Evolutionary conservation across 64 coral and sea anemone genomes (phyloP), one percentile per base, ranked within the genome.

Genomic region (Porites lutea): DNA sequence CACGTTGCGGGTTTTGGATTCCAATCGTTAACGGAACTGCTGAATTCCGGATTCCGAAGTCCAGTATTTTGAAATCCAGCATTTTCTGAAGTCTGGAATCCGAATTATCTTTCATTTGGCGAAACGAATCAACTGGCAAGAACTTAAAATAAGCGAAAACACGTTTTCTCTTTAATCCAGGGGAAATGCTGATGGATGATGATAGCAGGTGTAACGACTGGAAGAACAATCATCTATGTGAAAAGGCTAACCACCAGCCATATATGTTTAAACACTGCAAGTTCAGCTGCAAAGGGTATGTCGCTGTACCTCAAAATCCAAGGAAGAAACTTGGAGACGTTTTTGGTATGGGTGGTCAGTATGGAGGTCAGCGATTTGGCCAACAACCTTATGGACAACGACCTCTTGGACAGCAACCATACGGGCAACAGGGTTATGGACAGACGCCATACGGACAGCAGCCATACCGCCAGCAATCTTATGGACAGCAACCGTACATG

Each of bases 191-290:
- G 13, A 87, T 93, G 73, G 91, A 93, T 46, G 79, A 86, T 12
- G 91, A 93, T 73, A 93, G 91, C 18, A 76, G 91, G 78, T 93
- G 91, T 16, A 75, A 50, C 48, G 14, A 69, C 6, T 93, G 83
- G 82, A 61, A 21, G 13, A 87, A 49, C 9, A 65, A 77, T 43
- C n/a, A 79, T 52, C 76, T 93, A 3, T 93, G 91, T 71, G 72
- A 53, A 16, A 53, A 74, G 8, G 71, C 71, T 6, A 74, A 75
- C 13, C 91, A 93, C 22, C 82, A 87, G 59, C 82, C 73, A 66
- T 93, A 78, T 59, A 86, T 87, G 65, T 62, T 93, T 18, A 76
- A 76, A 66, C 78, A 93, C 46, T 93, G 91, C 18, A 62, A 74
- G 15, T 93, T 78, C 50, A 93, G 71, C 13, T 93, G 91, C 62